A percentile compares a stretch with the other conserved stretches of the same genome.
Conservation (phyloP, 2,113 vertebrate genomes). For the Aepyceros melampus region DNA sequence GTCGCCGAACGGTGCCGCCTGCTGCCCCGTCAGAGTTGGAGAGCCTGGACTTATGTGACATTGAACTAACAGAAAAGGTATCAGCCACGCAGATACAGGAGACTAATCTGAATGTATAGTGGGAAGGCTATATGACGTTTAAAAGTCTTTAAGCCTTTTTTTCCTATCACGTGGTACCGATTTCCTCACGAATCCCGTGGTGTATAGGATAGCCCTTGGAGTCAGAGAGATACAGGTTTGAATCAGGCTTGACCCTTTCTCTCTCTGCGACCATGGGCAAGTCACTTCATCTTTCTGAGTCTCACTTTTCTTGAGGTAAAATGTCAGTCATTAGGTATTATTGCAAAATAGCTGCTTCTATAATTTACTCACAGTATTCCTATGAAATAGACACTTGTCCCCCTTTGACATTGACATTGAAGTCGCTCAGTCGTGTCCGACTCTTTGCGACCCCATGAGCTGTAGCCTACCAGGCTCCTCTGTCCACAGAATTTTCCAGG, state of each 20-base stretch:
- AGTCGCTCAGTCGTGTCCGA: too few species aligned
- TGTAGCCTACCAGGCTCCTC: too few species aligned
- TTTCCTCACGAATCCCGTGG: not conserved
- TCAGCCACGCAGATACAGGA: not conserved
- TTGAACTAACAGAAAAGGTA: constrained; percentile 82
- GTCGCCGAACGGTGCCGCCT: constrained; percentile 82
- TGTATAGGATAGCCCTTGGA: not conserved
- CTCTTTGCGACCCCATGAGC: too few species aligned
- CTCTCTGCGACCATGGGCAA: not conserved
- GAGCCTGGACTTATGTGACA: constrained; percentile 70
- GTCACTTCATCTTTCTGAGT: not conserved
- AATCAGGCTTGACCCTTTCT: not conserved
- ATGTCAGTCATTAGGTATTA: not conserved
- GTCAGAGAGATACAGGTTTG: not conserved
- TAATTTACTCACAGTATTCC: not conserved
- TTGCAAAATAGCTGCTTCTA: not conserved
- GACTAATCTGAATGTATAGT: not conserved
- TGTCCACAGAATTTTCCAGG: too few species aligned
- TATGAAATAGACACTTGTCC: not conserved
- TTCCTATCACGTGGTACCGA: not conserved
- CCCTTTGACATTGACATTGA: too few species aligned
- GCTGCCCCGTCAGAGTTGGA: constrained; percentile 74
- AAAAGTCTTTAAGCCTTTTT: not conserved
- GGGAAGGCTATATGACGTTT: not conserved
- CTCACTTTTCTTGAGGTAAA: not conserved